Evolutionary conservation across 2,797 vertebrate genomes (phyloP).

Genomic region (Apodemus agrarius): DNA sequence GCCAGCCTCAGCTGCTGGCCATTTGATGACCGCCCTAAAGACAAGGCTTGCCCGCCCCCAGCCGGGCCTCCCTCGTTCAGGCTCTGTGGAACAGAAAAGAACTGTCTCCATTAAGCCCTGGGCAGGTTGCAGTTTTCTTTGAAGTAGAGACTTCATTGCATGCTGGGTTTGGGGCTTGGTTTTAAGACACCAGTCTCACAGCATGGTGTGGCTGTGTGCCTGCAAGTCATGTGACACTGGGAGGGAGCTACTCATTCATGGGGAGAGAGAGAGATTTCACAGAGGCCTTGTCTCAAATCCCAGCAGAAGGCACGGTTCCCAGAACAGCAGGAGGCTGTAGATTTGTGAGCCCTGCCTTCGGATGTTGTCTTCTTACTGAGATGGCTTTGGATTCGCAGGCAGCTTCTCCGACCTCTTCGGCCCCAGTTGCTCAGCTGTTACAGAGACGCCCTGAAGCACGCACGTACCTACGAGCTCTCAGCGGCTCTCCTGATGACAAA

Average conservation of each 20-base stretch:
- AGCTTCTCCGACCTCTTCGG: not conserved
- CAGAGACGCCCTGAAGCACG: not conserved
- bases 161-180: not conserved
- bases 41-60: not conserved
- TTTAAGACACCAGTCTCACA: not conserved
- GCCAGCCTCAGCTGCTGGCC: not conserved
- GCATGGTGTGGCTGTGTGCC: not conserved
- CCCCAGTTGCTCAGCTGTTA: not conserved
- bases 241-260: not conserved
- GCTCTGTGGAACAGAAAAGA: not conserved
- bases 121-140: not conserved
- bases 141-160: not conserved
- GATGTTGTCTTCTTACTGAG: not conserved
- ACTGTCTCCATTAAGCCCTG: not conserved
- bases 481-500: not conserved
- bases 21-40: not conserved
- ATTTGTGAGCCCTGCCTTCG: not conserved
- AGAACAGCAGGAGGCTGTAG: not conserved
- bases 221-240: not conserved
- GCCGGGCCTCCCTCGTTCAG: not conserved
- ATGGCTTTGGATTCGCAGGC: not conserved
- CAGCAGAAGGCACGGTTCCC: not conserved
- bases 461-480: not conserved
- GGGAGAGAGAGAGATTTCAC: not conserved
- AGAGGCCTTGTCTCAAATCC: not conserved